Evolutionary conservation across 2,797 vertebrate species (phyloP).

Genomic region (Gila robusta): DNA sequence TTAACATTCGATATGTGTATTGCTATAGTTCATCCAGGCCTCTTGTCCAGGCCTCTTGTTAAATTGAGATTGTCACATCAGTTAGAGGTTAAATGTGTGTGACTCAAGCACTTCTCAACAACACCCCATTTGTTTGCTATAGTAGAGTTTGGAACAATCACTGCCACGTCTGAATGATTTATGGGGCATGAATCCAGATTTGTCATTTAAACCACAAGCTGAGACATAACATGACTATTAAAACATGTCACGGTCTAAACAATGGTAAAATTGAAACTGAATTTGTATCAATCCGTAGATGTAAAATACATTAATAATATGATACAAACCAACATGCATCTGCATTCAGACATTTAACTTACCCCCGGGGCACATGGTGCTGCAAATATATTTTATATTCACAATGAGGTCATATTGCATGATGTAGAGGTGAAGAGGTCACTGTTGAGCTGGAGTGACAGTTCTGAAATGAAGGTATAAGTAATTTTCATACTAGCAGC

Average conservation of each 20-base stretch:
- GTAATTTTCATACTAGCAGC: slow-evolving; percentile 75
- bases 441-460: slow-evolving; percentile 81
- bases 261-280: neutral
- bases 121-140: slow-evolving; percentile 70
- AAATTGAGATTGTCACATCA: slow-evolving; percentile 80
- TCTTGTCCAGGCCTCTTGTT: slow-evolving; percentile 65
- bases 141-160: slow-evolving; percentile 69
- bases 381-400: slow-evolving; percentile 81
- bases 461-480: slow-evolving; percentile 83
- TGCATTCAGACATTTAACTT: slow-evolving; percentile 25
- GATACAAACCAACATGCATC: slow-evolving; percentile 21
- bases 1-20: slow-evolving; percentile 64
- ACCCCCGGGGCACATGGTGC: slow-evolving; percentile 60
- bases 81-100: slow-evolving; percentile 73
- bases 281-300: neutral
- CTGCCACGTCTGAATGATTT: slow-evolving; percentile 75
- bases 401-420: slow-evolving; percentile 65
- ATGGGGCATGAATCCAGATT: slow-evolving; percentile 73
- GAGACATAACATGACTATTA: slow-evolving; percentile 20
- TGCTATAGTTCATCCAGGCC: slow-evolving; percentile 62
- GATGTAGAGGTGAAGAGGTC: slow-evolving; percentile 78
- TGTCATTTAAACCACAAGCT: slow-evolving; percentile 73
- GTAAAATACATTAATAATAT: slow-evolving; percentile 5
- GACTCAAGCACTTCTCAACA: slow-evolving; percentile 69
- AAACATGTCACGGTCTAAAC: slow-evolving; percentile 13